Conservation (phyloP, 1,140 invertebrate species). For the Drosophila pruinosa region DNA sequence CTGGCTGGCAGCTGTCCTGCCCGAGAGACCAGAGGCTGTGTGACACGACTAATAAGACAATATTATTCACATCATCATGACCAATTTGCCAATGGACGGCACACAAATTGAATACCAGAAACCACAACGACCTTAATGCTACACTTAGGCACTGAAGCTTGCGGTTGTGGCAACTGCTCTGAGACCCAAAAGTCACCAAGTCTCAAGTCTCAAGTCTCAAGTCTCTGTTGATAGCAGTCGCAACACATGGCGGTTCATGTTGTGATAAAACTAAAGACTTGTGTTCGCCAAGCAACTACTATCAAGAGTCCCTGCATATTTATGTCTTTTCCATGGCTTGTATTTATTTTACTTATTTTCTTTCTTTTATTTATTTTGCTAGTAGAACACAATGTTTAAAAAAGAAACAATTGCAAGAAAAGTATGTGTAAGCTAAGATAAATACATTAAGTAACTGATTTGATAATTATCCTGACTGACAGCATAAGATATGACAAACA, state of each 20-base stretch:
- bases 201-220: not conserved
- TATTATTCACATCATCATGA: not conserved
- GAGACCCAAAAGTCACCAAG: too few relatives aligned
- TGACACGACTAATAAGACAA: conserved; percentile 7
- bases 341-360: not conserved
- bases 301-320: not conserved
- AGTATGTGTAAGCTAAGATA: too few relatives aligned
- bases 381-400: too few relatives aligned
- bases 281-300: not conserved
- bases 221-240: conserved; percentile 18
- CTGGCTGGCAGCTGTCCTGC: conserved; percentile 8
- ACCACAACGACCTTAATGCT: conserved; percentile 11
- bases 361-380: too few relatives aligned
- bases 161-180: too few relatives aligned
- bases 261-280: conserved; percentile 9
- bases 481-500: too few relatives aligned
- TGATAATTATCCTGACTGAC: too few relatives aligned
- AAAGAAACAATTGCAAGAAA: too few relatives aligned
- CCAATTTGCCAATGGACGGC: not conserved
- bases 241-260: conserved; percentile 31
- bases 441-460: too few relatives aligned
- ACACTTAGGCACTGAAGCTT: conserved; percentile 34
- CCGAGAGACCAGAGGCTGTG: conserved; percentile 19
- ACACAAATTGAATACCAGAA: not conserved
- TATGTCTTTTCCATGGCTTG: not conserved